Percentiles rank a stretch among this genome's conserved stretches.
Evolutionary conservation across 2,113 vertebrate genomes (phyloP).

Genomic region (Ginglymostoma cirratum): DNA sequence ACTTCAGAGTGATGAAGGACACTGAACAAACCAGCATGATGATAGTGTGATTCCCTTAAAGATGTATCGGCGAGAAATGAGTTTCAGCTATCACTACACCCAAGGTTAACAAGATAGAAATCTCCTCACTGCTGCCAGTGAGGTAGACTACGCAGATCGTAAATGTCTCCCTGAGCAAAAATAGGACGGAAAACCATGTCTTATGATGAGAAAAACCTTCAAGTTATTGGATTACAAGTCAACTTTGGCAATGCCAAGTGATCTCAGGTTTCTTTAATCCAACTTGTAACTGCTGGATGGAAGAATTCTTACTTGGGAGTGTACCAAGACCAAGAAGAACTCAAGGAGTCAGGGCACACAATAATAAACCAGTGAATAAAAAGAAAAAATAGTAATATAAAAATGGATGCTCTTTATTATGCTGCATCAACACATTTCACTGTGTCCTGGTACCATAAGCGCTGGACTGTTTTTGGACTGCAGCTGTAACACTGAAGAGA

Average conservation of each 20-base stretch:
- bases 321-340: neutral
- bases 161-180: neutral
- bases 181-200: neutral
- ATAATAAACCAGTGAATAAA: neutral
- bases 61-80: neutral
- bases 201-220: neutral
- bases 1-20: neutral
- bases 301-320: neutral
- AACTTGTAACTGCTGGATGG: neutral
- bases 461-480: neutral
- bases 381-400: neutral
- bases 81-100: neutral
- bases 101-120: neutral
- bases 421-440: neutral
- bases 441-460: neutral
- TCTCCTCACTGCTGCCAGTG: neutral
- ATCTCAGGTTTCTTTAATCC: too few relatives aligned
- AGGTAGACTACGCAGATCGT: neutral
- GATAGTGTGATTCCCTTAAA: neutral
- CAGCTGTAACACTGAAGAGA: neutral
- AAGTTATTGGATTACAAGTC: neutral
- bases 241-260: too few relatives aligned
- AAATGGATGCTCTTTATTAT: neutral
- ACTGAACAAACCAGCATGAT: too few relatives aligned
- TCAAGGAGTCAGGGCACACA: neutral